Percentiles rank a stretch among this genome's conserved stretches.
Conservation (phyloP, 1,140 invertebrate species). For the Helicoverpa armigera region DNA sequence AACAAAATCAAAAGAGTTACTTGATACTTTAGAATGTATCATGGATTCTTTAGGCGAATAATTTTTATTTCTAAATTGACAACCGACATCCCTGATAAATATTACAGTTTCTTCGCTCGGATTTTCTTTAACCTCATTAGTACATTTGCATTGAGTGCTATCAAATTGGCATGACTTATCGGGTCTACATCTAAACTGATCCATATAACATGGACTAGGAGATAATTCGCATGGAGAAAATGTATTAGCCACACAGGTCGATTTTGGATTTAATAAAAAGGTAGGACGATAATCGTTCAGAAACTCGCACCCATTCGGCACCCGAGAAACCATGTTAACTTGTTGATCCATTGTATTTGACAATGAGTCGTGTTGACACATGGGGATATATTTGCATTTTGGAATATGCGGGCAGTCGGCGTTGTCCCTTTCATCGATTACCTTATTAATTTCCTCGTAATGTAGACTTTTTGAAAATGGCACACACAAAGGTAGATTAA, state of each 20-base stretch:
- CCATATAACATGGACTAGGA: conserved; percentile 42
- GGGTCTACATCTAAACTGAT: conserved; percentile 54
- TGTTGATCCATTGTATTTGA: conserved; percentile 56
- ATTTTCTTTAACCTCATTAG: conserved; percentile 44
- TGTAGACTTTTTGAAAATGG: conserved; percentile 70
- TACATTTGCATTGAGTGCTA: conserved; percentile 54
- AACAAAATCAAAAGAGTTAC: conserved; percentile 60
- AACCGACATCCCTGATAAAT: conserved; percentile 80
- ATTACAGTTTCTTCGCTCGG: conserved; percentile 65
- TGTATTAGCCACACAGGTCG: conserved; percentile 55
- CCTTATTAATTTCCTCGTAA: conserved; percentile 64
- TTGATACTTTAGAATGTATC: conserved; percentile 62
- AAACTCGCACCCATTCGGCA: conserved; percentile 67
- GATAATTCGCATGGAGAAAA: conserved; percentile 61
- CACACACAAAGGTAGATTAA: conserved; percentile 78
- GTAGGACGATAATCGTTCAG: conserved; percentile 59
- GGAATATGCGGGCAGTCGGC: conserved; percentile 58
- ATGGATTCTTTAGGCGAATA: conserved; percentile 58
- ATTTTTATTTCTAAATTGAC: conserved; percentile 74
- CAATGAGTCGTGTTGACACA: conserved; percentile 58
- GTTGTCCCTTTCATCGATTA: conserved; percentile 58
- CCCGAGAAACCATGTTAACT: conserved; percentile 50
- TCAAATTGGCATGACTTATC: conserved; percentile 77
- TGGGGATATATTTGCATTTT: conserved; percentile 60
- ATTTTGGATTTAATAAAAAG: conserved; percentile 60